A percentile compares a stretch with the other conserved stretches of the same genome.
These are phyloP conservation scores for Galerucella pusilla DNA, from an alignment of 2,888 invertebrate genomes.

Conservation along the genomic window DNA sequence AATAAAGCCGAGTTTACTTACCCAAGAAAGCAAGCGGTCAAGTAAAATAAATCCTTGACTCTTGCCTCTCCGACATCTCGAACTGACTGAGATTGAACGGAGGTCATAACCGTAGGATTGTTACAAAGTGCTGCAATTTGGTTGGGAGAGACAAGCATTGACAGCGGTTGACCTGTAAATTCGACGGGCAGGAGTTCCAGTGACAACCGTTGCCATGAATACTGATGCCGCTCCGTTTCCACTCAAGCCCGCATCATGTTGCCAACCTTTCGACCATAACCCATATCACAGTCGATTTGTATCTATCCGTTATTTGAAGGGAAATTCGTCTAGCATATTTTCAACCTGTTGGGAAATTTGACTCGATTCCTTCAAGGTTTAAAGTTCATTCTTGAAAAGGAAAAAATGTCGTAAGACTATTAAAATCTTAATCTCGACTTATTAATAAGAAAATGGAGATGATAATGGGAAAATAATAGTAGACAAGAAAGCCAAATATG, in stretches of 20 bases:
- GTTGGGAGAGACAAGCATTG: slow-evolving; percentile 55
- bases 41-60: slow-evolving; percentile 34
- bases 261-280: slow-evolving; percentile 48
- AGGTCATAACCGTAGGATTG: slow-evolving; percentile 45
- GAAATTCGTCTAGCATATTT: neutral
- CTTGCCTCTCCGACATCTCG: slow-evolving; percentile 21
- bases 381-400: no score
- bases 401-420: no score
- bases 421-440: no score
- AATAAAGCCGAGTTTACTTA: neutral
- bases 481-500: no score
- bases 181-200: slow-evolving; percentile 52
- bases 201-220: slow-evolving; percentile 60
- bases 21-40: slow-evolving; percentile 9
- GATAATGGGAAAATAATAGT: no score
- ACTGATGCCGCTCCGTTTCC: slow-evolving; percentile 55
- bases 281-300: slow-evolving; percentile 57
- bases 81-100: slow-evolving; percentile 44
- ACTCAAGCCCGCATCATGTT: slow-evolving; percentile 56
- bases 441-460: no score
- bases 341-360: neutral
- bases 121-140: slow-evolving; percentile 55
- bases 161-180: slow-evolving; percentile 61
- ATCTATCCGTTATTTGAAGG: slow-evolving; percentile 48
- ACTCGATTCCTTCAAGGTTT: neutral